A percentile compares a stretch with the other conserved stretches of the same genome.
These are phyloP conservation scores for Drosophila austrosaltans DNA, from an alignment of 2,888 invertebrate species.

Conservation along the genomic window DNA sequence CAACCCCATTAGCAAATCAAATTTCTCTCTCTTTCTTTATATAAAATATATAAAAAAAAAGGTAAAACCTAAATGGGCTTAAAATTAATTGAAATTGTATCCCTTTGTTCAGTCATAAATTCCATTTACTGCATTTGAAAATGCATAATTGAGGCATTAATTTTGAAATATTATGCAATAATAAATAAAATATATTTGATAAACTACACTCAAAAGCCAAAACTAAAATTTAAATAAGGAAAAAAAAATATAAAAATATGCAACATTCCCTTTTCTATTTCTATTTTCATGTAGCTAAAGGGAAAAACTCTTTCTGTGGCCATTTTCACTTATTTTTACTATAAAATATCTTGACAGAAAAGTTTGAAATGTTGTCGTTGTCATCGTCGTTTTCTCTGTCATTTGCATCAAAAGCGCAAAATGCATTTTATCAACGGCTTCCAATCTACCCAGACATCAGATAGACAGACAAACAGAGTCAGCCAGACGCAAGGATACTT, in stretches of 20 bases:
- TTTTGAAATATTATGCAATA: slow-evolving; percentile 34
- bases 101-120: slow-evolving; percentile 45
- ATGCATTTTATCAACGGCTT: slow-evolving; percentile 79
- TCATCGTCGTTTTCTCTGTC: slow-evolving; percentile 45
- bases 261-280: not conserved
- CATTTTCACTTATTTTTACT: slow-evolving; percentile 52
- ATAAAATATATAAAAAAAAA: slow-evolving; percentile 18
- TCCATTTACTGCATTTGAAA: slow-evolving; percentile 55
- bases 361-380: slow-evolving; percentile 43
- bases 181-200: slow-evolving; percentile 37
- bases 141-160: slow-evolving; percentile 65
- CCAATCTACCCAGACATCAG: slow-evolving; percentile 63
- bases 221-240: not conserved
- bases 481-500: slow-evolving; percentile 14
- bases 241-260: slow-evolving; percentile 7
- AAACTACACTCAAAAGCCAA: slow-evolving; percentile 65
- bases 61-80: slow-evolving; percentile 55
- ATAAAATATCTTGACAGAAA: slow-evolving; percentile 29
- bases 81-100: slow-evolving; percentile 76
- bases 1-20: slow-evolving; percentile 37
- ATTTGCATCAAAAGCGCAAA: slow-evolving; percentile 68
- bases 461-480: slow-evolving; percentile 7
- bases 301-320: slow-evolving; percentile 20
- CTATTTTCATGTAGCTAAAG: not conserved
- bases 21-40: slow-evolving; percentile 21